These are phyloP conservation scores for Lepidothrix coronata DNA, from an alignment of 2,113 vertebrate species.

Conservation along the genomic window DNA sequence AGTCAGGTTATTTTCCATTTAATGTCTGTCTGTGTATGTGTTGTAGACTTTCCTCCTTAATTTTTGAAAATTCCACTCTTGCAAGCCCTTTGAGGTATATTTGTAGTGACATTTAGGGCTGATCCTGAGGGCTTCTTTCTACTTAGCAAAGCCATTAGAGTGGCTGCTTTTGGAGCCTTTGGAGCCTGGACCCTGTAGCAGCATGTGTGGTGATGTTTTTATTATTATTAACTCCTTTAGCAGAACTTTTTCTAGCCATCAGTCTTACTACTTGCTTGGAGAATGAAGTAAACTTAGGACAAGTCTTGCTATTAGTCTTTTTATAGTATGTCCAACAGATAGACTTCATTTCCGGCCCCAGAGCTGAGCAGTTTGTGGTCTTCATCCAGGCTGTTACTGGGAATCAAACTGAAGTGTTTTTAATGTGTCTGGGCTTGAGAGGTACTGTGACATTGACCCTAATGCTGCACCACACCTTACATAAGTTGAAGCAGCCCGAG, in stretches of 20 bases:
- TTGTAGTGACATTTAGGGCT: slow-evolving; percentile 8
- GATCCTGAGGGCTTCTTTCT: not conserved
- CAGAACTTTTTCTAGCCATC: not conserved
- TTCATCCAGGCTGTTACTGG: not conserved
- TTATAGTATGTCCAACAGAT: accelerated
- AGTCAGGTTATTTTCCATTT: not conserved
- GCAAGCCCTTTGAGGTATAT: not conserved
- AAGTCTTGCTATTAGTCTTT: not conserved
- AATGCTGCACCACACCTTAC: not conserved
- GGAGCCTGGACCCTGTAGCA: not conserved
- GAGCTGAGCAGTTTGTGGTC: not conserved
- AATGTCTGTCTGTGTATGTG: not conserved
- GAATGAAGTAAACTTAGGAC: not conserved
- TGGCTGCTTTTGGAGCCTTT: not conserved
- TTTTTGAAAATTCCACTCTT: not conserved
- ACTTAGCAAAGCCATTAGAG: not conserved
- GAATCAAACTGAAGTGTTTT: not conserved
- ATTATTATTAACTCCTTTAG: not conserved
- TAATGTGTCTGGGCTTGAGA: not conserved
- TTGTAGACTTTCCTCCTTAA: not conserved
- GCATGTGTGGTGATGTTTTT: not conserved
- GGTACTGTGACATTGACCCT: not conserved
- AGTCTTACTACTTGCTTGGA: not conserved
- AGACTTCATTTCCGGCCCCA: not conserved
- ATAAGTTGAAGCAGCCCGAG: not conserved